Conservation (phyloP, 2,797 vertebrate genomes). For the Meda fulgida region DNA sequence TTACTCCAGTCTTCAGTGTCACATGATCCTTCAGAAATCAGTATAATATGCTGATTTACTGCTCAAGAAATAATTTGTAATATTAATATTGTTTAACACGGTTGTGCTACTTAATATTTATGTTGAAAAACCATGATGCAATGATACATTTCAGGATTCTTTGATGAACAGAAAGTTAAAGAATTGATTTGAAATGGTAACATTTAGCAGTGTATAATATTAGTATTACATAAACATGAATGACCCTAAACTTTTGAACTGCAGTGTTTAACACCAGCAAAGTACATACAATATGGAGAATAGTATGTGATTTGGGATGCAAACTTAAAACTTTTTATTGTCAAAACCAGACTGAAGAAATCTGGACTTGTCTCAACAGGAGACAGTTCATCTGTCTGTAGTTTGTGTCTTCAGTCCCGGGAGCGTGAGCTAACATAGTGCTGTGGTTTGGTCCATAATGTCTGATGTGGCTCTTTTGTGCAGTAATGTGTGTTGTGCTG, state of each 20-base stretch:
- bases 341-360: neutral
- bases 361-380: conserved; percentile 9
- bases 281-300: neutral
- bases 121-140: neutral
- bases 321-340: neutral
- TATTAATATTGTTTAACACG: neutral
- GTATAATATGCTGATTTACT: neutral
- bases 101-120: neutral
- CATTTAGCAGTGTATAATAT: neutral
- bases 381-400: neutral
- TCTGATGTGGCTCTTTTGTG: conserved; percentile 37
- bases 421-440: neutral
- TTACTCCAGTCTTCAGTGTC: neutral
- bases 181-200: neutral
- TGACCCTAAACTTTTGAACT: neutral
- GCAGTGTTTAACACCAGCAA: neutral
- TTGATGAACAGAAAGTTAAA: neutral
- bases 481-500: conserved; percentile 30
- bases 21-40: neutral
- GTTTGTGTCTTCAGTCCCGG: neutral
- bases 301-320: neutral
- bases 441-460: neutral
- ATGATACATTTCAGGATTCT: neutral
- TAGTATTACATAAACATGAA: neutral
- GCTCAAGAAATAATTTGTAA: neutral